These are phyloP conservation scores for Diuraphis noxia DNA, from an alignment of 1,140 invertebrate species.

Conservation along the genomic window DNA sequence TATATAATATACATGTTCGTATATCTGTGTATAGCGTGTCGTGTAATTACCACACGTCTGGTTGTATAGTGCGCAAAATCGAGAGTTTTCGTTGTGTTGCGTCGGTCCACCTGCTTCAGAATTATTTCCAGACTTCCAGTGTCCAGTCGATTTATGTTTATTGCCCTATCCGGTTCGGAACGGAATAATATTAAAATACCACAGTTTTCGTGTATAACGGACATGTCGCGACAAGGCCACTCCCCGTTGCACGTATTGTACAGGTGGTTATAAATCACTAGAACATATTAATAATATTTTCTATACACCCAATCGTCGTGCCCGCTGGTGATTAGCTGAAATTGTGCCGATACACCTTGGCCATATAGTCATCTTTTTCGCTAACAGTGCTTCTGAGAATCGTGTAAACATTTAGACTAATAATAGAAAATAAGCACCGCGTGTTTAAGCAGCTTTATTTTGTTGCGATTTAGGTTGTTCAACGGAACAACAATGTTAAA, in stretches of 20 bases:
- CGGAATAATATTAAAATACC: not conserved
- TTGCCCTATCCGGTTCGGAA: not conserved
- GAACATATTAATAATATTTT: too few relatives aligned
- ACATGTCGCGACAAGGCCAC: not conserved
- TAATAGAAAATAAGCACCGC: not conserved
- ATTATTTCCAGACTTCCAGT: not conserved
- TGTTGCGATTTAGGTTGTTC: not conserved
- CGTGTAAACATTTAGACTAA: not conserved
- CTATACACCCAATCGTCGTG: not conserved
- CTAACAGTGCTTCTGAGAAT: not conserved
- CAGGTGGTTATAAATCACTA: conserved; percentile 40
- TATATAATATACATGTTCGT: not conserved
- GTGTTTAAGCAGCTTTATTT: not conserved
- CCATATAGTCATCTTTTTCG: not conserved
- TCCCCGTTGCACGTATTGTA: not conserved
- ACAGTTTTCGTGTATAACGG: not conserved
- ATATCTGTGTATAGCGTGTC: not conserved
- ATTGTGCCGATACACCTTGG: not conserved
- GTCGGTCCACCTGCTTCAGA: not conserved
- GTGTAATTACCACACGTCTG: not conserved
- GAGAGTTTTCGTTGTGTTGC: not conserved
- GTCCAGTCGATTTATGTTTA: conserved; percentile 23
- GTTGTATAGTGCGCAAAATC: not conserved
- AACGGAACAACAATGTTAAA: not conserved
- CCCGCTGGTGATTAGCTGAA: conserved; percentile 6